Conservation (phyloP, 2,888 invertebrate genomes). For the Eupithecia tripunctaria region DNA sequence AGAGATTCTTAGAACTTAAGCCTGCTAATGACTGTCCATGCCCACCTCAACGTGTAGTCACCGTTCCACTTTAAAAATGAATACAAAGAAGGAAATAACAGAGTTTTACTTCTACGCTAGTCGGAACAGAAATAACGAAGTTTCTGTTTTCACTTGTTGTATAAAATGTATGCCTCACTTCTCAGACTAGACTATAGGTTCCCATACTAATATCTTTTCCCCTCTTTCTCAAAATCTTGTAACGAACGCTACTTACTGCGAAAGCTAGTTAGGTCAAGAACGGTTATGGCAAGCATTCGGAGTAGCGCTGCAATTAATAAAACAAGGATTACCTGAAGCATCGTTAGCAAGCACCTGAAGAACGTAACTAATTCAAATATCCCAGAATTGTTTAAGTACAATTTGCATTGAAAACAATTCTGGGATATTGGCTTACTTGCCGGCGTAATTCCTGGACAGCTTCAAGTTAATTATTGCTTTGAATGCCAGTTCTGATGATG, state of each 20-base stretch:
- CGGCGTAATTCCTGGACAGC: constrained; percentile 32
- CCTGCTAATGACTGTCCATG: constrained; percentile 19
- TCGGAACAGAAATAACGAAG: constrained; percentile 12
- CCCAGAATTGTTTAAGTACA: constrained; percentile 38
- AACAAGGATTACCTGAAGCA: constrained; percentile 17
- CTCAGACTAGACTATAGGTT: constrained; percentile 3
- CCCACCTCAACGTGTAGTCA: background rate
- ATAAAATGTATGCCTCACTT: constrained; percentile 4
- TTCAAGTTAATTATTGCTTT: constrained; percentile 34
- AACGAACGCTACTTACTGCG: constrained; percentile 23
- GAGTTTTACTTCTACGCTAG: background rate
- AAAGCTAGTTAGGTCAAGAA: constrained; percentile 21
- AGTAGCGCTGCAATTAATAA: constrained; percentile 21
- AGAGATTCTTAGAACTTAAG: constrained; percentile 21
- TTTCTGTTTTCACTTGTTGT: constrained; percentile 10
- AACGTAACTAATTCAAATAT: constrained; percentile 29
- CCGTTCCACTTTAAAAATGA: background rate
- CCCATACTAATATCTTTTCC: background rate
- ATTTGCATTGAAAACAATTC: constrained; percentile 19
- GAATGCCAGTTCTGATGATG: constrained; percentile 38
- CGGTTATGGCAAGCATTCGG: constrained; percentile 24
- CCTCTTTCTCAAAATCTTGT: constrained; percentile 21
- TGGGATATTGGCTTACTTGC: constrained; percentile 18
- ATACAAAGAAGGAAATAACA: background rate
- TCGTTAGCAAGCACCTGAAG: constrained; percentile 25